Evolutionary conservation across 2,888 invertebrate species (phyloP).

Genomic region (Vesta saturnalis): DNA sequence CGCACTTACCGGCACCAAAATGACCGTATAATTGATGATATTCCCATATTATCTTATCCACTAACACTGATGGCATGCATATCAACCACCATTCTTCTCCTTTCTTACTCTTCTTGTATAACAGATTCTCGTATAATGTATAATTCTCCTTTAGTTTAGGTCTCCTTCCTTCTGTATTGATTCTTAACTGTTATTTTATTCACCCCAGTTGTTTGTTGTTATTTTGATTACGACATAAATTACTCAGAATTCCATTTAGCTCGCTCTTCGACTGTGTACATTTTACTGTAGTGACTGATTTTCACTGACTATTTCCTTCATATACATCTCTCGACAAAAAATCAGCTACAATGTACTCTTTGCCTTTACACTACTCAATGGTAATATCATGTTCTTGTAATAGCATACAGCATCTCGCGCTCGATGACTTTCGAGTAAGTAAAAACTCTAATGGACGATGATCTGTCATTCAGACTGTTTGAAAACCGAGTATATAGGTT

Average conservation of each 20-base stretch:
- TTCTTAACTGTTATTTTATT: background rate
- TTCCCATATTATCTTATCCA: background rate
- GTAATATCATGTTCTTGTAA: conserved; percentile 19
- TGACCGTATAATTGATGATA: conserved; percentile 2
- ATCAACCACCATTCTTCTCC: conserved; percentile 11
- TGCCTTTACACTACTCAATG: conserved; percentile 19
- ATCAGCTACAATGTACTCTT: conserved; percentile 19
- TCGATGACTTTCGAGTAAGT: conserved; percentile 11
- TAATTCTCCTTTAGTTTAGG: background rate
- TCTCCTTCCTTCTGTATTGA: background rate
- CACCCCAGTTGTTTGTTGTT: background rate
- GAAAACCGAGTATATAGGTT: conserved; percentile 9
- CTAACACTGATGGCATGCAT: background rate
- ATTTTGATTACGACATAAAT: background rate
- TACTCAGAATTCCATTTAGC: background rate
- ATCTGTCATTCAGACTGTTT: conserved; percentile 15
- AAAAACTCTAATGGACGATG: conserved; percentile 21
- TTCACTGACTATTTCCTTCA: background rate
- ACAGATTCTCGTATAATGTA: background rate
- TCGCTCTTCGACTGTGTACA: background rate
- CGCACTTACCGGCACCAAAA: conserved; percentile 11
- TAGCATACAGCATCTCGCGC: conserved; percentile 9
- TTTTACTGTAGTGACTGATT: background rate
- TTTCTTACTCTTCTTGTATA: conserved; percentile 4
- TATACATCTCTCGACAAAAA: conserved; percentile 10